phyloP scores from a whole-genome alignment of 2,888 invertebrate species.

The Sinhomidia bicolor region DNA sequence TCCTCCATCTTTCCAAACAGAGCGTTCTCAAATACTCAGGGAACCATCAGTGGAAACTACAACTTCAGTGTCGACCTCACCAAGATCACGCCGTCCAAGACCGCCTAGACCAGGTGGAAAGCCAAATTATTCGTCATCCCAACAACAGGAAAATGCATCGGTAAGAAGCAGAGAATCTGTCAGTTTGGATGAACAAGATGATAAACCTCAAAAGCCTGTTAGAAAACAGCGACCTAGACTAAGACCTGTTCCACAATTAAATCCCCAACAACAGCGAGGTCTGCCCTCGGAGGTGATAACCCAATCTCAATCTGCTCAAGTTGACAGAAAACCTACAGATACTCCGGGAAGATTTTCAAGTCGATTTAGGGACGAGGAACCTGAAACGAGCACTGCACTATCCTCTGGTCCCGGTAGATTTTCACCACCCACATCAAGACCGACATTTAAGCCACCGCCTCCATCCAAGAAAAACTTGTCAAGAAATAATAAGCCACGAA shows the following conservation, averaged over 20 bases:
- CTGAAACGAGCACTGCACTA: conserved; percentile 40
- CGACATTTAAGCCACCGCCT: conserved; percentile 69
- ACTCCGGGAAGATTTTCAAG: conserved; percentile 79
- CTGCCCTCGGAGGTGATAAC: conserved; percentile 64
- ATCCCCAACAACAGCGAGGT: conserved; percentile 49
- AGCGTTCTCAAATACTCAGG: conserved; percentile 33
- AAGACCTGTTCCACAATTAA: conserved; percentile 24
- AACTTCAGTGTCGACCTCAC: not conserved
- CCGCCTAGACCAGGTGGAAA: conserved; percentile 40
- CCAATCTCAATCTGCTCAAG: conserved; percentile 72
- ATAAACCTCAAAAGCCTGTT: conserved; percentile 56
- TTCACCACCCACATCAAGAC: conserved; percentile 56
- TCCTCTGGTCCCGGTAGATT: conserved; percentile 47
- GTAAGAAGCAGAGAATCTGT: conserved; percentile 19
- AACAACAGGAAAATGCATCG: conserved; percentile 19
- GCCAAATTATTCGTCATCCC: not conserved
- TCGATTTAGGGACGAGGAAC: conserved; percentile 76
- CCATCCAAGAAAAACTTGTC: conserved; percentile 35
- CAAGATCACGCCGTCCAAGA: conserved; percentile 55
- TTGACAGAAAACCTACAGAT: conserved; percentile 78
- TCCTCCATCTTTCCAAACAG: conserved; percentile 36
- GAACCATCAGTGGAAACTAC: conserved; percentile 40
- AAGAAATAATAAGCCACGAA: conserved; percentile 46
- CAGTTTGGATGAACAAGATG: not conserved
- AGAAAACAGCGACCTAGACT: conserved; percentile 71